Percentiles rank a stretch among this genome's conserved stretches.
Evolutionary conservation across 2,113 vertebrate genomes (phyloP).

Genomic region (Hucho hucho): DNA sequence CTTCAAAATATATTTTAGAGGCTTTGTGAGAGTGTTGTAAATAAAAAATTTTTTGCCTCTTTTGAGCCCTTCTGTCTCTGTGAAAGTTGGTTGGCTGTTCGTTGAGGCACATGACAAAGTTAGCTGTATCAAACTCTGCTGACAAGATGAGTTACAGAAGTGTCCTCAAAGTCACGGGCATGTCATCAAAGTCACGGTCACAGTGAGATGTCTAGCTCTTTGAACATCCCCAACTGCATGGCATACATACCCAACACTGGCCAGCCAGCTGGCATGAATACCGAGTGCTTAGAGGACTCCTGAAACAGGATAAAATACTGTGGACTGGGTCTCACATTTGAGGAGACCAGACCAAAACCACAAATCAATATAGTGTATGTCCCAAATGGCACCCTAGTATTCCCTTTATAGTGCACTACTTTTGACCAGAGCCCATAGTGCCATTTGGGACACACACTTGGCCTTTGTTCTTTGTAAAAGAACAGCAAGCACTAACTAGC

Average conservation of each 20-base stretch:
- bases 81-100: not conserved
- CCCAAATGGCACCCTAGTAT: too few relatives aligned
- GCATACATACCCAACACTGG: not conserved
- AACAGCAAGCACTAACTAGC: too few relatives aligned
- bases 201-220: not conserved
- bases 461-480: not conserved
- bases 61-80: not conserved
- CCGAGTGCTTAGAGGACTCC: not conserved
- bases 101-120: not conserved
- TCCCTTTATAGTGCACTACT: too few relatives aligned
- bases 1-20: not conserved
- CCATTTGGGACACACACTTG: not conserved
- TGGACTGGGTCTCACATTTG: too few relatives aligned
- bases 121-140: not conserved
- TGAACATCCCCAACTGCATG: conserved; percentile 5
- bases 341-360: too few relatives aligned
- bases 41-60: not conserved
- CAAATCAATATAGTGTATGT: too few relatives aligned
- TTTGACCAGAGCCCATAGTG: too few relatives aligned
- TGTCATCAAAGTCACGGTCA: not conserved
- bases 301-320: too few relatives aligned
- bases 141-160: not conserved
- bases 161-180: not conserved
- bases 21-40: not conserved
- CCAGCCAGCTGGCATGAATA: not conserved